Evolutionary conservation across 2,888 invertebrate species (phyloP), one percentile per base, ranked within the genome.

Genomic region (Chirona hameri): DNA sequence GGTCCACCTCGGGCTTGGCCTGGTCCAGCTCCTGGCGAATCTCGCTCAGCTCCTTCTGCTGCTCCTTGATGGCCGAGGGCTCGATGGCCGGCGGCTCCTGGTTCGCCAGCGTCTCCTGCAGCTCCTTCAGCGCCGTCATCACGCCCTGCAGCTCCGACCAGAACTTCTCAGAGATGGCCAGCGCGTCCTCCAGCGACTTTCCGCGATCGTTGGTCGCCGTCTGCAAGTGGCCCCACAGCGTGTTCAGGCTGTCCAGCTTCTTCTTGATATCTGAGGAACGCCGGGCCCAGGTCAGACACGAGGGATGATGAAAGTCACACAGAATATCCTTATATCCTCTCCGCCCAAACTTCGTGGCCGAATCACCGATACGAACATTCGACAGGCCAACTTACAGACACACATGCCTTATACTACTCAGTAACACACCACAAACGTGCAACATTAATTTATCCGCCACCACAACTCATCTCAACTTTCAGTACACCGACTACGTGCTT

Each of bases 51-150:
- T 94, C 95, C 46, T 76, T 76, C 88, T 97, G 96, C 89, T 98
- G 98, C 86, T 95, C 94, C 88, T 97, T 93, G 84, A 98, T 97
- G 21, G 94, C 94, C 79, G 93, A 91, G 0, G 98, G 98, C 88
- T 97, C 96, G 0, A 97, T 95, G 0, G 97, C 98, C 0, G 98
- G 96, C 81, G 97, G 95, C 85, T 98, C 95, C 89, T 97, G 97
- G 24, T 93, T 93, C 0, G 92, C 91, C 57, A 98, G 90, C 0
- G 95, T 94, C 87, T 97, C 96, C 86, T 96, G 94, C 60, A 99
- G 90, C 86, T 97, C 97, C 83, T 93, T 93, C 82, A 99, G 90
- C 0, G 95, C 94, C 14, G 92, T 91, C 94, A 97, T 95, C n/a
- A 99, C 93, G 4, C 92, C 92, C 87, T 94, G 93, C 83, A 98